Evolutionary conservation across 2,797 vertebrate genomes (phyloP).

Genomic region (Hapalemur alaotrensis): DNA sequence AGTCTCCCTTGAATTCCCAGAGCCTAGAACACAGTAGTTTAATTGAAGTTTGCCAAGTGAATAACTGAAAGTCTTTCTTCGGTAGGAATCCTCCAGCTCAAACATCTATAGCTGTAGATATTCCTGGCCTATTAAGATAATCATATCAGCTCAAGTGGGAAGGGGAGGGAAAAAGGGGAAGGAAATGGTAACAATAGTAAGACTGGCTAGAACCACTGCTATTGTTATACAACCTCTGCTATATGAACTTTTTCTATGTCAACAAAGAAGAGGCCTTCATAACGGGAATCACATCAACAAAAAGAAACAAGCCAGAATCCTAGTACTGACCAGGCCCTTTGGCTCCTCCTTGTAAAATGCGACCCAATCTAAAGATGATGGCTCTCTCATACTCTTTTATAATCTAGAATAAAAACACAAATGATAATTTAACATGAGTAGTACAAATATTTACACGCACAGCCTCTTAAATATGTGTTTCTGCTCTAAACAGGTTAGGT

Average conservation of each 20-base stretch:
- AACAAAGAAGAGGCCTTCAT: not conserved
- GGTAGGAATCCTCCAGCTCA: not conserved
- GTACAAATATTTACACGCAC: not conserved
- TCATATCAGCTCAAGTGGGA: not conserved
- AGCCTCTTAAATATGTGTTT: not conserved
- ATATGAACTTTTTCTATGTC: not conserved
- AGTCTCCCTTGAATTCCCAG: not conserved
- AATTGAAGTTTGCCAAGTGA: not conserved
- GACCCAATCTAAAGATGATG: constrained; percentile 96
- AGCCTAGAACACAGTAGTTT: not conserved
- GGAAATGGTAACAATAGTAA: not conserved
- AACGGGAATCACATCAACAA: not conserved
- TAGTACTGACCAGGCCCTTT: constrained; percentile 93
- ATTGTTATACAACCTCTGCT: not conserved
- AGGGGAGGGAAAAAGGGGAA: not conserved
- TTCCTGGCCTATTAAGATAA: not conserved
- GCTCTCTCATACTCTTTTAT: constrained; percentile 97
- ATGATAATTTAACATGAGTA: not conserved
- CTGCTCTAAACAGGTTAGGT: not conserved
- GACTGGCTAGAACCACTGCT: not conserved
- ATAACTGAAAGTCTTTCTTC: not conserved
- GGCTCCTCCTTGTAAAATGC: constrained; percentile 93
- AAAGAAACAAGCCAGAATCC: not conserved
- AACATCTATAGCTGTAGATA: not conserved
- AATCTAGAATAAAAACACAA: constrained; percentile 87